phyloP scores from a whole-genome alignment of 2,888 invertebrate species.

The Carcina quercana region DNA sequence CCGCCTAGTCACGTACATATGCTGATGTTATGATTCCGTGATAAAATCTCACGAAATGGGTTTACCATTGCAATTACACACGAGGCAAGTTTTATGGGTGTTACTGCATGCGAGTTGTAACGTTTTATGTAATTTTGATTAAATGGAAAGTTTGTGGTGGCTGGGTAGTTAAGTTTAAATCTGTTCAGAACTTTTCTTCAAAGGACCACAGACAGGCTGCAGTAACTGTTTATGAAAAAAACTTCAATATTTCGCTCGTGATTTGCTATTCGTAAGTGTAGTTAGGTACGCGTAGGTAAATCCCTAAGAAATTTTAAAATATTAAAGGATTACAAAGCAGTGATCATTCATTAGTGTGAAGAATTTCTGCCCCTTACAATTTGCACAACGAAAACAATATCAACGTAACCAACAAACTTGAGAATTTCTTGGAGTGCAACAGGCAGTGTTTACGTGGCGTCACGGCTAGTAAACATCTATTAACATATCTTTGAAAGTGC shows the following conservation, averaged over 20 bases:
- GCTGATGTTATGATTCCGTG: slow-evolving; percentile 34
- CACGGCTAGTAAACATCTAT: slow-evolving; percentile 6
- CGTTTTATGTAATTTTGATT: slow-evolving; percentile 29
- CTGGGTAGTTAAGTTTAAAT: no score
- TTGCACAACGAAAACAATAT: no score
- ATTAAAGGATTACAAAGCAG: no score
- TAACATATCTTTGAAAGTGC: slow-evolving; percentile 16
- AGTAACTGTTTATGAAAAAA: no score
- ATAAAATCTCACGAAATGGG: slow-evolving; percentile 36
- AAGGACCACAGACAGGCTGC: neutral
- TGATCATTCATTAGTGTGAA: no score
- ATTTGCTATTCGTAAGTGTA: no score
- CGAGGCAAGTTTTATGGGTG: slow-evolving; percentile 32
- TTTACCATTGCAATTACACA: slow-evolving; percentile 29
- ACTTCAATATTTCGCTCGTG: no score
- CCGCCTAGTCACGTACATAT: slow-evolving; percentile 28
- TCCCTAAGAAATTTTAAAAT: no score
- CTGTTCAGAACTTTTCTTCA: no score
- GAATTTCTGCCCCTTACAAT: no score
- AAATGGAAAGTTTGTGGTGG: slow-evolving; percentile 12
- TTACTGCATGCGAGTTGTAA: slow-evolving; percentile 25
- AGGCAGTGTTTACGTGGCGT: slow-evolving; percentile 5
- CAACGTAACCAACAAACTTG: slow-evolving; percentile 6
- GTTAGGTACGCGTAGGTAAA: no score
- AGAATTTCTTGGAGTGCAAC: slow-evolving; percentile 5